A percentile compares a stretch with the other conserved stretches of the same genome.
Conservation (phyloP, 2,797 vertebrate species). For the Lepilemur septentrionalis region DNA sequence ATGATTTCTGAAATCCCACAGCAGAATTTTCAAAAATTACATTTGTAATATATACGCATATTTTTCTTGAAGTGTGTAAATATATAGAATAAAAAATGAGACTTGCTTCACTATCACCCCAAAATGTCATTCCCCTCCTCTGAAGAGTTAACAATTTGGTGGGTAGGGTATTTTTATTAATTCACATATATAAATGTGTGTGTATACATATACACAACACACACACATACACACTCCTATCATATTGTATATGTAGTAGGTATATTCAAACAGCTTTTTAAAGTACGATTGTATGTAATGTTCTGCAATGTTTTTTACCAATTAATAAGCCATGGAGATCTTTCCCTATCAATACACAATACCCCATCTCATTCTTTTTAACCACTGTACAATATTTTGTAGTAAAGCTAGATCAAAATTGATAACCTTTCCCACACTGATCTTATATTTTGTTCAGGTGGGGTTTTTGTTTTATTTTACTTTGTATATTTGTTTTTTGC, state of each 20-base stretch:
- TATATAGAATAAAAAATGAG: neutral
- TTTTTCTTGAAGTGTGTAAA: conserved; percentile 4
- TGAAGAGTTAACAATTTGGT: neutral
- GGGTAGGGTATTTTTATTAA: neutral
- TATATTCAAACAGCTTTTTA: neutral
- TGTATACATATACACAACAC: neutral
- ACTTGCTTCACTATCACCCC: neutral
- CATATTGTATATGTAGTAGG: neutral
- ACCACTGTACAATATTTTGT: neutral
- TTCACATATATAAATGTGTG: neutral
- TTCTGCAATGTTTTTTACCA: neutral
- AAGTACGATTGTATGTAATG: neutral
- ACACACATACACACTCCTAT: neutral
- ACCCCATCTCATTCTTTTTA: neutral
- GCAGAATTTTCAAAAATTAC: neutral
- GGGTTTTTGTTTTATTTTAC: neutral
- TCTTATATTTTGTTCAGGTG: too few species aligned
- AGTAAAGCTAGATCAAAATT: neutral
- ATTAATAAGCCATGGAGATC: neutral
- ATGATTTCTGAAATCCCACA: neutral
- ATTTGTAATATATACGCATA: neutral
- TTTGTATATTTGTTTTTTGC: neutral
- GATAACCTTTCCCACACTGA: neutral
- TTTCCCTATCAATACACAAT: neutral
- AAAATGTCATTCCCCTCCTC: neutral